Evolutionary conservation across 1,140 invertebrate genomes (phyloP).

Genomic region (Drosophila tropicalis): DNA sequence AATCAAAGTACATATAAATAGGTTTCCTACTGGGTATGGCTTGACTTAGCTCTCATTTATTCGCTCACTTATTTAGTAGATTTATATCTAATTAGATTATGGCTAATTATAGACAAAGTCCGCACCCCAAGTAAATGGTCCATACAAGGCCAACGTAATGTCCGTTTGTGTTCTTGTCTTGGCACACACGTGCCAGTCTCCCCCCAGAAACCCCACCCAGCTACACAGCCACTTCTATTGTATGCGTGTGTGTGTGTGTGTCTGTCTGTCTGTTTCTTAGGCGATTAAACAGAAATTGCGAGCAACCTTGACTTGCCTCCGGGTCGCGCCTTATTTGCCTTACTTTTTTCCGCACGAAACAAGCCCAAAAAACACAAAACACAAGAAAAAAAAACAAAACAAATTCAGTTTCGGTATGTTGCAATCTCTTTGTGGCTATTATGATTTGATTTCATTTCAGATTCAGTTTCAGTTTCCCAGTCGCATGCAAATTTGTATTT

Average conservation of each 20-base stretch:
- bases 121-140: constrained; percentile 56
- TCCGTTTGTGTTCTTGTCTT: constrained; percentile 48
- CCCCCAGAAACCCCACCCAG: constrained; percentile 30
- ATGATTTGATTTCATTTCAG: constrained; percentile 69
- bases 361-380: constrained; percentile 18
- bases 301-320: constrained; percentile 59
- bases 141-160: constrained; percentile 45
- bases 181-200: constrained; percentile 60
- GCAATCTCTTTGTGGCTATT: constrained; percentile 28
- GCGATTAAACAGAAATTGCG: constrained; percentile 8
- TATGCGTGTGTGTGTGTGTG: not conserved
- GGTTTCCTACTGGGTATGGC: constrained; percentile 21
- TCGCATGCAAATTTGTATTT: constrained; percentile 65
- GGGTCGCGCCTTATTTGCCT: constrained; percentile 61
- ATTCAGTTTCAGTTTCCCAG: constrained; percentile 61
- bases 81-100: constrained; percentile 64
- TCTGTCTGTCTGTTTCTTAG: not conserved
- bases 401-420: constrained; percentile 16
- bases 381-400: constrained; percentile 17
- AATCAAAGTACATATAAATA: constrained; percentile 13
- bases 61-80: not conserved
- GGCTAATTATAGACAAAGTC: constrained; percentile 63
- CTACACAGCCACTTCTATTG: constrained; percentile 16
- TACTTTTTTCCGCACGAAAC: constrained; percentile 72
- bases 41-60: constrained; percentile 30